A percentile compares a stretch with the other conserved stretches of the same genome.
Evolutionary conservation across 2,113 vertebrate species (phyloP).

Genomic region (Eurypyga helias): DNA sequence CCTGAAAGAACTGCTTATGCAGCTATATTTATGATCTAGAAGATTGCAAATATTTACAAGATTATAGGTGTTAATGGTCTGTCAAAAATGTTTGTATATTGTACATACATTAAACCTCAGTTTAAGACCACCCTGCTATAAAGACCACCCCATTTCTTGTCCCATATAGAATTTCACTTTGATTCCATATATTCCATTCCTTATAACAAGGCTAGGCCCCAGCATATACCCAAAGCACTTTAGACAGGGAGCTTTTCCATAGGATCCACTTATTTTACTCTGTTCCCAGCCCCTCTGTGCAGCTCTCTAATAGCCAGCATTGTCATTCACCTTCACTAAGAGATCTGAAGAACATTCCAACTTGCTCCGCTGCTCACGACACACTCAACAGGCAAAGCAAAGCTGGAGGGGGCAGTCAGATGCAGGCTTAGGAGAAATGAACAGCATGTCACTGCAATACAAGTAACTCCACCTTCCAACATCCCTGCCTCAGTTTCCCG

Average conservation of each 20-base stretch:
- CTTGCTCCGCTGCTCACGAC: neutral
- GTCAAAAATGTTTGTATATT: slow-evolving; percentile 89
- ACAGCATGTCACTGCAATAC: rapidly evolving
- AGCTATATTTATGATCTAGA: slow-evolving; percentile 87
- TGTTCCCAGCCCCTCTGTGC: neutral
- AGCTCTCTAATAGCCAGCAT: slow-evolving; percentile 33
- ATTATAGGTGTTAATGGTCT: slow-evolving; percentile 89
- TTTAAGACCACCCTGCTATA: slow-evolving; percentile 83
- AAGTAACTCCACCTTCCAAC: neutral
- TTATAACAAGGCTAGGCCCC: slow-evolving; percentile 73
- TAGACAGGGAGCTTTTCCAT: slow-evolving; percentile 45
- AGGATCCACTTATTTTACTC: slow-evolving; percentile 29
- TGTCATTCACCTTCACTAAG: neutral
- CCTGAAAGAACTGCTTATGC: slow-evolving; percentile 85
- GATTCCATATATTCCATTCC: slow-evolving; percentile 79
- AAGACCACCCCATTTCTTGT: slow-evolving; percentile 82
- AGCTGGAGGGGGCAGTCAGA: neutral
- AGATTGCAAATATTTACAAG: slow-evolving; percentile 89
- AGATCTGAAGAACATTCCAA: neutral
- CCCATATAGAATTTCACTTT: slow-evolving; percentile 82
- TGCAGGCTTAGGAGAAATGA: neutral
- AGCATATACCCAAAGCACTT: slow-evolving; percentile 66
- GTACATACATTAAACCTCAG: slow-evolving; percentile 84
- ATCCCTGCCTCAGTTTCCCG: neutral
- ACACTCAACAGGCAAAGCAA: neutral